Percentiles rank a stretch among this genome's conserved stretches.
Conservation (phyloP, 2,888 invertebrate species). For the Oxyscelio sp. region DNA sequence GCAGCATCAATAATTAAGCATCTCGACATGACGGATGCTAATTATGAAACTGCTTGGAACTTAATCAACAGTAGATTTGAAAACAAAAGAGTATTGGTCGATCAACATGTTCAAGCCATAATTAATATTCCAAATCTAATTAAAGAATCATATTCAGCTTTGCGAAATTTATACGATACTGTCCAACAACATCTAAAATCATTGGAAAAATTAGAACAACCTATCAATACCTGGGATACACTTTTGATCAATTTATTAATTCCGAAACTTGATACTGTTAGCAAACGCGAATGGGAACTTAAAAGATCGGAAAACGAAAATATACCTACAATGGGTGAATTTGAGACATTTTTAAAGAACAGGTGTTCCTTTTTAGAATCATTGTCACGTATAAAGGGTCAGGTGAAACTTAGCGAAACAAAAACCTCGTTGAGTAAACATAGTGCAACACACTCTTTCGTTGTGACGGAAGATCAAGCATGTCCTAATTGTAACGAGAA, state of each 20-base stretch:
- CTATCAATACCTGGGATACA: conserved; percentile 17
- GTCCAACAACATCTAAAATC: conserved; percentile 24
- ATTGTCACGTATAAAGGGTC: background rate
- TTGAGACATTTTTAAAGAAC: background rate
- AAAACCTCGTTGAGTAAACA: background rate
- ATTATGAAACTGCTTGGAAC: conserved; percentile 45
- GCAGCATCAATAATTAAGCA: conserved; percentile 29
- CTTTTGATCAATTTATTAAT: conserved; percentile 1
- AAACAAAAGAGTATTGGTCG: conserved; percentile 32
- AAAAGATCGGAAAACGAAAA: conserved; percentile 15
- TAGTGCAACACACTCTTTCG: conserved; percentile 1
- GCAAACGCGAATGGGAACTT: conserved; percentile 7
- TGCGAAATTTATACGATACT: conserved; percentile 16
- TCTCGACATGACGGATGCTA: conserved; percentile 33
- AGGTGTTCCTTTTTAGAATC: conserved; percentile 19
- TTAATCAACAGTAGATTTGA: conserved; percentile 40
- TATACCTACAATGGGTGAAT: conserved; percentile 13
- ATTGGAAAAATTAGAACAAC: conserved; percentile 6
- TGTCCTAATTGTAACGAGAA: background rate
- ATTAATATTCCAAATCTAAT: conserved; percentile 28
- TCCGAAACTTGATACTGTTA: conserved; percentile 11
- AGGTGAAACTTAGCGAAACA: background rate
- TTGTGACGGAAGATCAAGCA: background rate
- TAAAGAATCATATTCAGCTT: conserved; percentile 38
- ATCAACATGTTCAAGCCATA: conserved; percentile 43